Base-by-base conservation (phyloP, 2,797 vertebrate species). In the Lacerta agilis region DNA sequence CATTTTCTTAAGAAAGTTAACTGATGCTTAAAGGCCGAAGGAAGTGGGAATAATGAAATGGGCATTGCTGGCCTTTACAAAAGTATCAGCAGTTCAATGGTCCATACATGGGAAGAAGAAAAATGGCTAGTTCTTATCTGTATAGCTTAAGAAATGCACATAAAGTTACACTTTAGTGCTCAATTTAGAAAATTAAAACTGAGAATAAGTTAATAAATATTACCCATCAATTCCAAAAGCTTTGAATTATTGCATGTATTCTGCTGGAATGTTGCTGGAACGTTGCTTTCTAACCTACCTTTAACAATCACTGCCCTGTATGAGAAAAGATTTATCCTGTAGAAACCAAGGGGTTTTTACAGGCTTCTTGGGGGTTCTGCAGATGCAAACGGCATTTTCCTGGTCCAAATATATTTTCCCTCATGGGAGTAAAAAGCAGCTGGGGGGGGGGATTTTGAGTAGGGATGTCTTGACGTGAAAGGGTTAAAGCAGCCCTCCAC, bases 21-120 rank as follows among this genome's bases (percentile, higher is more conserved):
- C 18, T 82, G 83, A 91, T 0, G 0, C 85, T 72, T 72, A 90
- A 71, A 8, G 58, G 67, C 1, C 20, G 82, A 69, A 79, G 55
- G n/a, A 75, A 66, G n/a, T 8, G 10, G 23, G n/a, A 66, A 80
- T 49, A 80, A 89, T n/a, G 38, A 64, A 93, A 90, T 82, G 76
- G 2, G 0, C 75, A 73, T 29, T 71, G 15, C 45, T 93, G 29
- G 2, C 91, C 93, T 83, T 86, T 77, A 87, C 0, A 29, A 58
- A 81, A 38, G 38, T 15, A 84, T 66, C 55, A 85, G 27, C 67
- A 84, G 33, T 15, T 88, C 20, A 93, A 91, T 4, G 83, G n/a
- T 33, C 45, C 71, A 49, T 13, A 82, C 1, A 13, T 13, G 13
- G 83, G 38, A 73, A 82, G 38, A 79, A 85, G 29, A 61, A 15